A percentile compares a stretch with the other conserved stretches of the same genome.
phyloP scores from a whole-genome alignment of 2,888 invertebrate genomes.

The Clusia tigrina region DNA sequence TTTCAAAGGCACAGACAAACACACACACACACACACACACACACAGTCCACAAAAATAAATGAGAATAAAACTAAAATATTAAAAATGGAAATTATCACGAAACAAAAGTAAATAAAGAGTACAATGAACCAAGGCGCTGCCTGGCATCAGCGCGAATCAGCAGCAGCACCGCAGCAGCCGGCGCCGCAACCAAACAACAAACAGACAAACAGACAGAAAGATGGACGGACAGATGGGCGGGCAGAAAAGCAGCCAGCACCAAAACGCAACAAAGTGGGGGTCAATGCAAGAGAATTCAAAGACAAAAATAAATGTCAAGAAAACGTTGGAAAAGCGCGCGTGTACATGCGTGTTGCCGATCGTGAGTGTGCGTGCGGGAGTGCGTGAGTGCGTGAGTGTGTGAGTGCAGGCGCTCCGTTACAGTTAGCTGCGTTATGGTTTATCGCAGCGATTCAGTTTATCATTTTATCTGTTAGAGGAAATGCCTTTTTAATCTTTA shows the following conservation, averaged over 20 bases:
- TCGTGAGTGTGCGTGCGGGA: too few species aligned
- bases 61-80: constrained; percentile 26
- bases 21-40: neutral
- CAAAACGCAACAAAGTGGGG: constrained; percentile 5
- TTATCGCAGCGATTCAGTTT: too few species aligned
- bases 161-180: neutral
- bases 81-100: constrained; percentile 40
- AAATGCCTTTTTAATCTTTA: too few species aligned
- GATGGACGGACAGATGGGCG: neutral
- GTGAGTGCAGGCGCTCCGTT: neutral
- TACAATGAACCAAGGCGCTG: constrained; percentile 50
- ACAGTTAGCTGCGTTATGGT: too few species aligned
- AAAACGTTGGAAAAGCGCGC: neutral
- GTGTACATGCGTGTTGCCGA: too few species aligned
- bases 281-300: constrained; percentile 5
- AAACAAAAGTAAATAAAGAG: constrained; percentile 51
- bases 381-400: neutral
- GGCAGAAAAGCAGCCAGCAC: neutral
- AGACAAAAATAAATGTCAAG: neutral
- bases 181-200: neutral
- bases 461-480: too few species aligned
- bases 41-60: neutral
- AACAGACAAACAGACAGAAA: neutral
- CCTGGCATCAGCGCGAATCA: neutral
- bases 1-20: neutral